Evolutionary conservation across 2,797 vertebrate species (phyloP).

Genomic region (Ctenopoma kingsleyae): DNA sequence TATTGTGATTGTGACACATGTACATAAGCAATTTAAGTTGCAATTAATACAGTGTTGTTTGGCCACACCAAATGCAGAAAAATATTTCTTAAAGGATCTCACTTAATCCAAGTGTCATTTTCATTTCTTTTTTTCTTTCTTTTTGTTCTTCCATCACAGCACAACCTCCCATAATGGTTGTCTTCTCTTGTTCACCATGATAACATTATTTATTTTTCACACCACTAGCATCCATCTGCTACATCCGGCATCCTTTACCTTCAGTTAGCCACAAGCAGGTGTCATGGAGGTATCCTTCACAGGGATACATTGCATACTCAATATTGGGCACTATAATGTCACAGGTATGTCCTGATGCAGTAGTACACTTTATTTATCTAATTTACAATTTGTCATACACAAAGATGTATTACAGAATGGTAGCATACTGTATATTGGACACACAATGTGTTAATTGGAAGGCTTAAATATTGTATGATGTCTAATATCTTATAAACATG

Average conservation of each 20-base stretch:
- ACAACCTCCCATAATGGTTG: not conserved
- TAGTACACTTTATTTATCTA: constrained; percentile 5
- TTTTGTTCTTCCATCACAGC: constrained; percentile 8
- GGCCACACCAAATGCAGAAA: too few relatives aligned
- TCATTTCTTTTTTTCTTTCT: not conserved
- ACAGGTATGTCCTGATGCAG: not conserved
- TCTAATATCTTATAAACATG: too few relatives aligned
- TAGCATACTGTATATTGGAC: not conserved
- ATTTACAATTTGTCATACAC: not conserved
- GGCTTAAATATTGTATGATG: too few relatives aligned
- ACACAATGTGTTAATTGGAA: not conserved
- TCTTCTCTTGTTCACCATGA: constrained; percentile 14
- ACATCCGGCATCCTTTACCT: constrained; percentile 4
- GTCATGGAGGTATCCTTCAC: constrained; percentile 24
- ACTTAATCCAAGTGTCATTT: too few relatives aligned
- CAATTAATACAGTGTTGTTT: not conserved
- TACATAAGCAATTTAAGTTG: not conserved
- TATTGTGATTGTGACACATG: constrained; percentile 1
- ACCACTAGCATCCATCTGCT: constrained; percentile 22
- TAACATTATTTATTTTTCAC: constrained; percentile 36
- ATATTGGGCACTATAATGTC: constrained; percentile 6
- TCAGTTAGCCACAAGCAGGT: constrained; percentile 14
- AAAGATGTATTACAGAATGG: not conserved
- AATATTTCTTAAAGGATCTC: too few relatives aligned
- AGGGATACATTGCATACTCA: not conserved